Conservation (phyloP, 2,797 vertebrate genomes). For the Pygocentrus nattereri region DNA sequence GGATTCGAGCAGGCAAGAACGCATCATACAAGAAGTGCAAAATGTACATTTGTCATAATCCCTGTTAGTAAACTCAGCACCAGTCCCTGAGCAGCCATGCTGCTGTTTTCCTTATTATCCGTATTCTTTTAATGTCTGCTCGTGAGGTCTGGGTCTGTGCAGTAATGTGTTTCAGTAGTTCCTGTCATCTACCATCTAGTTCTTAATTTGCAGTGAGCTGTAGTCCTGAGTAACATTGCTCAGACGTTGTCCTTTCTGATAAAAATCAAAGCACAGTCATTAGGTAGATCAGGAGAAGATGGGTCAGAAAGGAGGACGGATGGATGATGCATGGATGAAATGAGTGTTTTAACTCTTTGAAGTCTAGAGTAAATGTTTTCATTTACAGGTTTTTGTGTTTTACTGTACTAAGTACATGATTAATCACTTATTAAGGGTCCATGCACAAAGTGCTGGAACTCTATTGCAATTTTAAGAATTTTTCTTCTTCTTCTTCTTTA, state of each 20-base stretch:
- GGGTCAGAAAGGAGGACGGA: not conserved
- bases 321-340: not conserved
- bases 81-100: not conserved
- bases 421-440: too few relatives aligned
- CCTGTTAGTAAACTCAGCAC: not conserved
- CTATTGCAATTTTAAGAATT: too few relatives aligned
- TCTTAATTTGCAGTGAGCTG: not conserved
- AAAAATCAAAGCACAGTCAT: conserved; percentile 1
- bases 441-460: too few relatives aligned
- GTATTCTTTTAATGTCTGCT: not conserved
- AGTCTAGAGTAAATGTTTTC: not conserved
- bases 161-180: not conserved
- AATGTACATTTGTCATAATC: conserved; percentile 2
- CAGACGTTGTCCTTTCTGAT: not conserved
- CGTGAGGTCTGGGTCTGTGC: not conserved
- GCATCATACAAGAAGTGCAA: not conserved
- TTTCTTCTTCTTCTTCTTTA: too few relatives aligned
- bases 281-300: not conserved
- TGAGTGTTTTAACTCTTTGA: not conserved
- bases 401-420: too few relatives aligned
- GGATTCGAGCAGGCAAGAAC: not conserved
- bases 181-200: conserved; percentile 4
- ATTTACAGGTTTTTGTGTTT: too few relatives aligned
- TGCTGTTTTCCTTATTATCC: not conserved
- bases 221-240: not conserved